Conservation (phyloP, 2,797 vertebrate genomes). For the Phyllotis vaccarum region DNA sequence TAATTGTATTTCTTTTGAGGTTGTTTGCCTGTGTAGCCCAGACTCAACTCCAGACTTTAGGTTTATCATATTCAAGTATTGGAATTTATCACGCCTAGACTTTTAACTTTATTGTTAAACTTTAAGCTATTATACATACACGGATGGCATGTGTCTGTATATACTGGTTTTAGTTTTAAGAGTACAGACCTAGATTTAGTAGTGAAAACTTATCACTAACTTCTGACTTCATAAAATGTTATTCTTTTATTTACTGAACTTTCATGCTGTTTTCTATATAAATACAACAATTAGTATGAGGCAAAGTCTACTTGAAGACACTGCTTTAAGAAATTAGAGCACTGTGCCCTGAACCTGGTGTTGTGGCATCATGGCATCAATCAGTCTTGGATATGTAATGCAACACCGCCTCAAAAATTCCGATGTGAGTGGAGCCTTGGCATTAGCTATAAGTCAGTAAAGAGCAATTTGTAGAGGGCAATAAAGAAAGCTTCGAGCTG, state of each 20-base stretch:
- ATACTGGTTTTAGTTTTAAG: not conserved
- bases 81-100: not conserved
- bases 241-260: not conserved
- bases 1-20: not conserved
- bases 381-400: not conserved
- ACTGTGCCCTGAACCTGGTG: not conserved
- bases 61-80: not conserved
- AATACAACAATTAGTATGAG: not conserved
- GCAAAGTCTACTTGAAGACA: not conserved
- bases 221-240: not conserved
- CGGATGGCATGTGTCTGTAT: not conserved
- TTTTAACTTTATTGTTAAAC: not conserved
- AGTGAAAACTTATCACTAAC: not conserved
- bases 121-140: not conserved
- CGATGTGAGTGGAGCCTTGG: not conserved
- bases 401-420: not conserved
- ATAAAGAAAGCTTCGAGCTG: not conserved
- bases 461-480: not conserved
- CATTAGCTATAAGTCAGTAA: not conserved
- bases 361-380: not conserved
- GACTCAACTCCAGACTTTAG: not conserved
- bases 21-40: not conserved
- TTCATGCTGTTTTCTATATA: not conserved
- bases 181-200: not conserved
- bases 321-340: not conserved